Conservation (phyloP, 2,113 vertebrate genomes). For the human region DNA sequence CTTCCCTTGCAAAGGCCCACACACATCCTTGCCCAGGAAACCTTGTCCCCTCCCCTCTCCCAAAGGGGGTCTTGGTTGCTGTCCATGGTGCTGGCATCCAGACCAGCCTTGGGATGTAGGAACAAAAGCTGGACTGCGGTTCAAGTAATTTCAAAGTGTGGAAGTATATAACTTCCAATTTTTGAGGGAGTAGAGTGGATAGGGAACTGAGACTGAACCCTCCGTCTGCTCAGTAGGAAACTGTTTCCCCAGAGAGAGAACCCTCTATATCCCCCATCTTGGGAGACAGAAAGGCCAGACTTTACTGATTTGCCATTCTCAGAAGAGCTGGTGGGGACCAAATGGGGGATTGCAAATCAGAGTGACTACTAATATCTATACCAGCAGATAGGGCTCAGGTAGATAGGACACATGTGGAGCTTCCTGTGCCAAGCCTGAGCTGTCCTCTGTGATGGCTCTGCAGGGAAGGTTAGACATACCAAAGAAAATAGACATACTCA, state of each 20-base stretch:
- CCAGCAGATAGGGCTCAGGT: background rate
- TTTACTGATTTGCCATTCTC: constrained; percentile 17
- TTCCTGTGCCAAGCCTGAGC: background rate
- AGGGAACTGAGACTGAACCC: background rate
- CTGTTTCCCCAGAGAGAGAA: background rate
- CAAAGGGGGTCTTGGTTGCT: background rate
- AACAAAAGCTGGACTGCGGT: background rate
- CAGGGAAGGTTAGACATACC: background rate
- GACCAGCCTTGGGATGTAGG: background rate
- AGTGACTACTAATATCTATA: background rate
- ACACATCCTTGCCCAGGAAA: background rate
- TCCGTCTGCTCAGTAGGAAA: background rate
- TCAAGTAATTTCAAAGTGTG: background rate
- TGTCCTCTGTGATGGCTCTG: background rate
- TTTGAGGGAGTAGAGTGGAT: background rate
- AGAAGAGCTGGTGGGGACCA: background rate
- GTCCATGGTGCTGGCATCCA: constrained; percentile 69
- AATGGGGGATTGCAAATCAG: constrained; percentile 20
- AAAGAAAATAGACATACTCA: background rate
- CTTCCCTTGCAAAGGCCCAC: background rate
- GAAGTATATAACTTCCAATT: background rate
- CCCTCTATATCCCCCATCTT: background rate
- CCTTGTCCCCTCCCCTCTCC: background rate
- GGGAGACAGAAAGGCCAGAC: background rate
- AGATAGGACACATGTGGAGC: background rate